Percentiles rank a stretch among this genome's conserved stretches.
Evolutionary conservation across 2,888 invertebrate genomes (phyloP).

Genomic region (Strigamia crassipes): DNA sequence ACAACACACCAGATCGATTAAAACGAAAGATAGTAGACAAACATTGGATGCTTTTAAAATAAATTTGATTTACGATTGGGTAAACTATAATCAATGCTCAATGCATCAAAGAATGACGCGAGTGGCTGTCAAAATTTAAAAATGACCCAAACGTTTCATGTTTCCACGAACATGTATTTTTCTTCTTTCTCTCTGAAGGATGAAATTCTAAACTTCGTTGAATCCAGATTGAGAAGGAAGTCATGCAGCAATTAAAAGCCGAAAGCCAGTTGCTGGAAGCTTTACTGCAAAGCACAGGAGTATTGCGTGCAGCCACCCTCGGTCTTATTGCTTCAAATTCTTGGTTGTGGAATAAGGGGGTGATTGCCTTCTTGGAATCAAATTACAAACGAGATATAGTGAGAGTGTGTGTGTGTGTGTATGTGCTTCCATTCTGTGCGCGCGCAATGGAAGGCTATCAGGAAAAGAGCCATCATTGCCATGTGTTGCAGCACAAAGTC

Average conservation of each 20-base stretch:
- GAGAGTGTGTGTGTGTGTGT: neutral
- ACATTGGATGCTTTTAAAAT: neutral
- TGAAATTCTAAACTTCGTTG: neutral
- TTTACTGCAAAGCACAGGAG: constrained; percentile 7
- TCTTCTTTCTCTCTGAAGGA: too few species aligned
- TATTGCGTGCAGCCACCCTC: constrained; percentile 24
- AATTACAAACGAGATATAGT: constrained; percentile 32
- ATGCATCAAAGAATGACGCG: too few species aligned
- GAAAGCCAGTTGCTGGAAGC: neutral
- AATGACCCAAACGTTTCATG: too few species aligned
- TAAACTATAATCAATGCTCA: too few species aligned
- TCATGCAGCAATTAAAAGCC: neutral
- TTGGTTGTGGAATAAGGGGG: neutral
- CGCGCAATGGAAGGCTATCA: neutral
- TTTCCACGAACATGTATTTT: too few species aligned
- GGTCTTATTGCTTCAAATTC: constrained; percentile 17
- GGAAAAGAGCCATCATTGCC: constrained; percentile 26
- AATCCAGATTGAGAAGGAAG: neutral
- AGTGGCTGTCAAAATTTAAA: too few species aligned
- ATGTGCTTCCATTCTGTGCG: neutral
- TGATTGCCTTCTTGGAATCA: constrained; percentile 27
- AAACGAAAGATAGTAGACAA: neutral
- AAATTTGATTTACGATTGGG: too few species aligned
- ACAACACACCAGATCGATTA: neutral
- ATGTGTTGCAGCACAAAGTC: constrained; percentile 16